Evolutionary conservation across 2,797 vertebrate genomes (phyloP).

Genomic region (Austrolebias charrua): DNA sequence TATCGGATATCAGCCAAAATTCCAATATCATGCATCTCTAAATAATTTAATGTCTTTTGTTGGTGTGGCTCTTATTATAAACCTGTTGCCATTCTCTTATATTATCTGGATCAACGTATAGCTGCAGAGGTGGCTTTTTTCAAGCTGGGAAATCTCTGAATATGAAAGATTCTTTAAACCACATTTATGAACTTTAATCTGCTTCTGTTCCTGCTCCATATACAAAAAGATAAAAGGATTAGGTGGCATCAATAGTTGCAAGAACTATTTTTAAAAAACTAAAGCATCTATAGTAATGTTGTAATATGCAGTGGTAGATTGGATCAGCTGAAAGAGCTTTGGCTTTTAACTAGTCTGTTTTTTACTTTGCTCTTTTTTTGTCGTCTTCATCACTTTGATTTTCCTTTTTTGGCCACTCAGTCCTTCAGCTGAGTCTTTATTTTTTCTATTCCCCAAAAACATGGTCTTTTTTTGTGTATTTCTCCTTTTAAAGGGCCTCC

Average conservation of each 20-base stretch:
- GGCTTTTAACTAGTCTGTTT: conserved; percentile 18
- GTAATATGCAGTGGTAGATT: neutral
- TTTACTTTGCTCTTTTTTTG: neutral
- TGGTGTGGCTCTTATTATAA: neutral
- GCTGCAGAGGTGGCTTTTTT: neutral
- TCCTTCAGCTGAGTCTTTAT: neutral
- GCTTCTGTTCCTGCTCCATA: neutral
- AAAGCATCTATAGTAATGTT: neutral
- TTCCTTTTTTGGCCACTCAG: conserved; percentile 13
- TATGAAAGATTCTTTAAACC: neutral
- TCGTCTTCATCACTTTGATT: conserved; percentile 1
- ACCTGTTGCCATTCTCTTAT: no score
- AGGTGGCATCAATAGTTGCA: neutral
- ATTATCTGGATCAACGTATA: neutral
- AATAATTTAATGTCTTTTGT: neutral
- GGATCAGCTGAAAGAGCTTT: conserved; percentile 9
- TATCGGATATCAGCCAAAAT: no score
- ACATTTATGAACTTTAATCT: neutral
- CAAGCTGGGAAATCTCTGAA: neutral
- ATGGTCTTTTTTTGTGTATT: neutral
- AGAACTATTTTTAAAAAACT: neutral
- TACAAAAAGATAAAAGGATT: neutral
- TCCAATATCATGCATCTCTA: no score
- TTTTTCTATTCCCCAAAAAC: neutral
- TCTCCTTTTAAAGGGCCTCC: conserved; percentile 12